Conservation (phyloP, 2,888 invertebrate genomes). For the Cheilosia vulpina region DNA sequence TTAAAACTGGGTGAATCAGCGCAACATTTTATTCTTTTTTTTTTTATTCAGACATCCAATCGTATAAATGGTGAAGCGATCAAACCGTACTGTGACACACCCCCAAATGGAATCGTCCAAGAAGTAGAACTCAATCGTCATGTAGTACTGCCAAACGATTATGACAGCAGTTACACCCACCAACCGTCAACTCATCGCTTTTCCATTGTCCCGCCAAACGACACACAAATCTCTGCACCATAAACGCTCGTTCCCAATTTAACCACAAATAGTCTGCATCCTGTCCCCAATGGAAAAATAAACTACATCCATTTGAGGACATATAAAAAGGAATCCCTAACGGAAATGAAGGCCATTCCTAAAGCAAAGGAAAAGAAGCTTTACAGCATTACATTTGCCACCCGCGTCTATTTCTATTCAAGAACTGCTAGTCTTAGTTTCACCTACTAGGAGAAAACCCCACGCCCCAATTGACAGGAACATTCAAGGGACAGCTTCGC, state of each 20-base stretch:
- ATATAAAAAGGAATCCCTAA: constrained; percentile 23
- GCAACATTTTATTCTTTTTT: no score
- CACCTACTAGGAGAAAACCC: constrained; percentile 21
- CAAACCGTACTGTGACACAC: no score
- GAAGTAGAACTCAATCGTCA: no score
- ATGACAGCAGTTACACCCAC: no score
- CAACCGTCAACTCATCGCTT: no score
- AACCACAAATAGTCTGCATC: constrained; percentile 16
- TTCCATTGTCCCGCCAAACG: background rate
- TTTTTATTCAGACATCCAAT: no score
- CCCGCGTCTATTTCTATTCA: background rate
- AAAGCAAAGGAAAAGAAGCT: background rate
- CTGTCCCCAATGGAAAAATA: background rate
- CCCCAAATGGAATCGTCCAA: no score
- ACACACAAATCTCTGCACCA: background rate
- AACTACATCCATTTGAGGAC: constrained; percentile 10
- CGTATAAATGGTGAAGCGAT: no score
- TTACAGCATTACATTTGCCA: constrained; percentile 6
- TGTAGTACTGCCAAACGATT: no score
- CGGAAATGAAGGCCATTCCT: constrained; percentile 32
- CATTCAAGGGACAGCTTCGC: constrained; percentile 31
- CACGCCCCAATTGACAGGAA: constrained; percentile 43
- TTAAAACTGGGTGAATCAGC: no score
- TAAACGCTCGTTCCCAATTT: constrained; percentile 3
- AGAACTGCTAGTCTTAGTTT: background rate